Percentiles rank a stretch among this genome's conserved stretches.
Evolutionary conservation across 2,888 invertebrate species (phyloP).

Genomic region (Melangyna quadrimaculata): DNA sequence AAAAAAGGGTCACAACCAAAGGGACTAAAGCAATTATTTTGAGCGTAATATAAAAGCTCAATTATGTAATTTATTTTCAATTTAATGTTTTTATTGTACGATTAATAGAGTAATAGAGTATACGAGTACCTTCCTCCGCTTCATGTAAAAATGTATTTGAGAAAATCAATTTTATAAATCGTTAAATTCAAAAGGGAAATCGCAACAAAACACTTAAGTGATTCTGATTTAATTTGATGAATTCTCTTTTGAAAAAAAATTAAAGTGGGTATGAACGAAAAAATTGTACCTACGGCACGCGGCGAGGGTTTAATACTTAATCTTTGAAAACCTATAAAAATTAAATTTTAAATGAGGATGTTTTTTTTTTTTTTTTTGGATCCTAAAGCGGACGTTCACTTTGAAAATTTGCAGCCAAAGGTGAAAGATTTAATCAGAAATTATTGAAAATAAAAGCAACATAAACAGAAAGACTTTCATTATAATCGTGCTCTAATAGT

Average conservation of each 20-base stretch:
- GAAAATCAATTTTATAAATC: background rate
- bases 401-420: no score
- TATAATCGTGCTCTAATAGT: no score
- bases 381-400: no score
- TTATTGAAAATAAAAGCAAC: no score
- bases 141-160: background rate
- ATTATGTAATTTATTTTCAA: conserved; percentile 63
- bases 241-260: conserved; percentile 12
- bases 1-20: conserved; percentile 31
- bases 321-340: background rate
- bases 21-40: conserved; percentile 29
- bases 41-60: conserved; percentile 58
- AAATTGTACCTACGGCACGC: background rate
- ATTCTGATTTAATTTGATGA: conserved; percentile 22
- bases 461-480: no score
- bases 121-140: background rate
- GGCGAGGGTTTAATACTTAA: background rate
- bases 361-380: no score
- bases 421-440: no score
- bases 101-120: conserved; percentile 51
- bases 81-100: conserved; percentile 56
- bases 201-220: background rate
- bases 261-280: background rate
- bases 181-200: background rate
- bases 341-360: background rate